phyloP scores from a whole-genome alignment of 2,797 vertebrate genomes.

The Prionace glauca region DNA sequence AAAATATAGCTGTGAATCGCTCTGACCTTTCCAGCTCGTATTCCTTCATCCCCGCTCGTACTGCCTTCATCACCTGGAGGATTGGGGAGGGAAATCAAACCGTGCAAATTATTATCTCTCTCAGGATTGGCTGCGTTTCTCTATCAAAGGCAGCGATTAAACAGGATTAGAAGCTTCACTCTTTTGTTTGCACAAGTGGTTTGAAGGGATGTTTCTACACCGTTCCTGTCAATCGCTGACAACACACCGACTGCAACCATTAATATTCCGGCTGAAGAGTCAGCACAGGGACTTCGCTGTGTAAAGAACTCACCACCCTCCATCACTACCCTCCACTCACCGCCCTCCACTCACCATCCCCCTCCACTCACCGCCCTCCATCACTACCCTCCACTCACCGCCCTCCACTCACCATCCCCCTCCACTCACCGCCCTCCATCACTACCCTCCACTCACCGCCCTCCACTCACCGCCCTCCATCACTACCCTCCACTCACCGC shows the following conservation, averaged over 20 bases:
- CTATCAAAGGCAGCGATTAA: background rate
- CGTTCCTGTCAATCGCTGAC: background rate
- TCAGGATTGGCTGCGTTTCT: background rate
- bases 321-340: too few species aligned
- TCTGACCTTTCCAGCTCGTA: conserved; percentile 89
- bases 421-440: too few species aligned
- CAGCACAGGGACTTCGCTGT: background rate
- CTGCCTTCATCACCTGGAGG: conserved; percentile 80
- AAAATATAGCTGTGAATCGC: background rate
- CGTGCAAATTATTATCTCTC: conserved; percentile 15
- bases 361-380: too few species aligned
- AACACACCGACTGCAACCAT: background rate
- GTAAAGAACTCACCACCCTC: background rate
- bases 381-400: too few species aligned
- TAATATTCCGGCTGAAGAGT: background rate
- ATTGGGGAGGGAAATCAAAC: conserved; percentile 21
- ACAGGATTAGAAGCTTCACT: background rate
- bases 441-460: too few species aligned
- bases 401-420: too few species aligned
- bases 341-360: too few species aligned
- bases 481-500: too few species aligned
- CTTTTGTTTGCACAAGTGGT: background rate
- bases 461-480: too few species aligned
- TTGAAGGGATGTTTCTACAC: background rate
- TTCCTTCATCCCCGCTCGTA: conserved; percentile 78